Conservation (phyloP, 2,888 invertebrate genomes). For the Machimus rusticus region DNA sequence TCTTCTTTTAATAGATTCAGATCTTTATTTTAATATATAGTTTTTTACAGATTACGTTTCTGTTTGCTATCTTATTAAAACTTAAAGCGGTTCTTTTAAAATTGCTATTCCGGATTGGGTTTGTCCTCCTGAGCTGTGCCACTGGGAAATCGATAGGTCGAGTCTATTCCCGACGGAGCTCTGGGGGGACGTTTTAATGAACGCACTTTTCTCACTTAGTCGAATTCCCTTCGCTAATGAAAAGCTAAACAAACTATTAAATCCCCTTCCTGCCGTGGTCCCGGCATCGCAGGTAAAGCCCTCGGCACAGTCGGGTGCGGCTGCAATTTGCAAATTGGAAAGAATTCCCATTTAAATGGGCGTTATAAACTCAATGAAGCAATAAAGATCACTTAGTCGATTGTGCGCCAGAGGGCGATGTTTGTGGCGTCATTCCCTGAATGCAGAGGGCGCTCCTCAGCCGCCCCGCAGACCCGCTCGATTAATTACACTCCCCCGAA, state of each 20-base stretch:
- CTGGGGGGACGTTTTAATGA: not conserved
- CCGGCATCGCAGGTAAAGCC: not conserved
- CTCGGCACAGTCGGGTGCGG: not conserved
- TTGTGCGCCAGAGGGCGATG: not conserved
- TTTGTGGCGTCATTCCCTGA: not conserved
- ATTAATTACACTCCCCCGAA: slow-evolving; percentile 54
- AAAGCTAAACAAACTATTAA: not conserved
- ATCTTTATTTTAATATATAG: too few relatives aligned
- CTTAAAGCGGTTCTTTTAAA: too few relatives aligned
- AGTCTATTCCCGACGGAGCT: not conserved
- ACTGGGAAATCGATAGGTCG: not conserved
- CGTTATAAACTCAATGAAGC: slow-evolving; percentile 8
- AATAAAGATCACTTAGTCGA: slow-evolving; percentile 29
- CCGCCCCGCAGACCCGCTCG: slow-evolving; percentile 49
- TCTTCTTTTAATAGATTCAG: too few relatives aligned
- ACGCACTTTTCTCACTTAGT: not conserved
- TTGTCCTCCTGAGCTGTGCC: not conserved
- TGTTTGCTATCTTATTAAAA: too few relatives aligned
- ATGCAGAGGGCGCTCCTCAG: not conserved
- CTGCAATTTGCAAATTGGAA: not conserved
- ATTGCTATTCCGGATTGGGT: too few relatives aligned
- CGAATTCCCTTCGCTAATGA: not conserved
- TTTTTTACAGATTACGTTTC: too few relatives aligned
- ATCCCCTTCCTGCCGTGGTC: not conserved
- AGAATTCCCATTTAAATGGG: not conserved